Evolutionary conservation across 2,113 vertebrate genomes (phyloP).

Genomic region (Cochlearius cochlearius): DNA sequence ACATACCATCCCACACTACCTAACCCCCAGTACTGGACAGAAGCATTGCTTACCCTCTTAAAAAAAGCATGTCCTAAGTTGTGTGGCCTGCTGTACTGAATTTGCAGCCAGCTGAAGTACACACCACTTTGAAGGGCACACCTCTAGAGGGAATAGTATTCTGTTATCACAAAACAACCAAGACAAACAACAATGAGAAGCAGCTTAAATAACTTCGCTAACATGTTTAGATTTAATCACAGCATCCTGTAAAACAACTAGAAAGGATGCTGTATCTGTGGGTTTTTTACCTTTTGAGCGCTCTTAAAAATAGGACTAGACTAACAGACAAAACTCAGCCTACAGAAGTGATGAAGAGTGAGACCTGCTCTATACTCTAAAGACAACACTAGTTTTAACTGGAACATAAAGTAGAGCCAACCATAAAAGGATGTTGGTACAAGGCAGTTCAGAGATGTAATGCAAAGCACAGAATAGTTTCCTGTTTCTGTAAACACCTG

Average conservation of each 20-base stretch:
- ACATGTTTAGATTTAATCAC: not conserved
- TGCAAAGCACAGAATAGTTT: not conserved
- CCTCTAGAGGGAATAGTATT: not conserved
- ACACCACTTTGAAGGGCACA: not conserved
- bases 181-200: not conserved
- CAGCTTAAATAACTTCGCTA: not conserved
- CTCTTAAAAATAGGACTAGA: not conserved
- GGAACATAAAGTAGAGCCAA: not conserved
- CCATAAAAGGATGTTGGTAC: not conserved
- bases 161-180: not conserved
- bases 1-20: not conserved
- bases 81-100: not conserved
- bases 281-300: not conserved
- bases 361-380: not conserved
- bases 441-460: not conserved
- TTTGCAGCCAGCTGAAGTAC: not conserved
- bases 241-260: not conserved
- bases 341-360: not conserved
- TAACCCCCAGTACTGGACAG: not conserved
- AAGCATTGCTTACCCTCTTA: not conserved
- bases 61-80: not conserved
- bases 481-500: not conserved
- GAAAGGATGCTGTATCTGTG: not conserved
- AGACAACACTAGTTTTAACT: not conserved
- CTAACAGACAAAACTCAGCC: not conserved